A percentile compares a stretch with the other conserved stretches of the same genome.
Evolutionary conservation across 1,140 invertebrate genomes (phyloP).

Genomic region (Sweltsa coloradensis): DNA sequence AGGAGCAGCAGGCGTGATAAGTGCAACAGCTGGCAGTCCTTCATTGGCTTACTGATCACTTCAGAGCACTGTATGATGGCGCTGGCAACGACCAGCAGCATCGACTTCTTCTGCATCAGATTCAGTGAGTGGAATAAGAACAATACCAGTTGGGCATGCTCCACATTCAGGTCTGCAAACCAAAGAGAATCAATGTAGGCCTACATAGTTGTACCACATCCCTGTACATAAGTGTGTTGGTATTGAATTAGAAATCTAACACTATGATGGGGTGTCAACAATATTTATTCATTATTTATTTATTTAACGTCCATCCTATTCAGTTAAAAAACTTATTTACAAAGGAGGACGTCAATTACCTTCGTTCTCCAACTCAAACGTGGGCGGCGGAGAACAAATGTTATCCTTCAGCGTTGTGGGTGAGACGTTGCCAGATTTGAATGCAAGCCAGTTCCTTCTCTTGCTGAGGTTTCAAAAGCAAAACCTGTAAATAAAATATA

Average conservation of each 20-base stretch:
- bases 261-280: conserved; percentile 14
- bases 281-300: too few relatives aligned
- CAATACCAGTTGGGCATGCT: conserved; percentile 85
- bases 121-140: conserved; percentile 91
- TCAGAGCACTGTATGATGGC: conserved; percentile 52
- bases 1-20: conserved; percentile 73
- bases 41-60: conserved; percentile 33
- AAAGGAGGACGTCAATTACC: too few relatives aligned
- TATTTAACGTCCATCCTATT: too few relatives aligned
- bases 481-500: conserved; percentile 38
- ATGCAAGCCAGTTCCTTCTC: conserved; percentile 82
- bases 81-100: conserved; percentile 66
- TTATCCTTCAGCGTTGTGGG: conserved; percentile 77
- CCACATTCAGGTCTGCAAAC: conserved; percentile 82
- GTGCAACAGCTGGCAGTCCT: conserved; percentile 62
- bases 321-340: too few relatives aligned
- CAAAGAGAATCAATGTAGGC: too few relatives aligned
- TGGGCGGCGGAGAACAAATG: conserved; percentile 44
- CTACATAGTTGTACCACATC: conserved; percentile 2
- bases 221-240: neutral
- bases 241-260: neutral
- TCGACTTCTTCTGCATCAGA: conserved; percentile 91
- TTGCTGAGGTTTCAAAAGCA: conserved; percentile 64
- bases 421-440: conserved; percentile 78
- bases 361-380: conserved; percentile 51